Base-by-base conservation (phyloP, 1,140 invertebrate species). In the Cydia amplana region DNA sequence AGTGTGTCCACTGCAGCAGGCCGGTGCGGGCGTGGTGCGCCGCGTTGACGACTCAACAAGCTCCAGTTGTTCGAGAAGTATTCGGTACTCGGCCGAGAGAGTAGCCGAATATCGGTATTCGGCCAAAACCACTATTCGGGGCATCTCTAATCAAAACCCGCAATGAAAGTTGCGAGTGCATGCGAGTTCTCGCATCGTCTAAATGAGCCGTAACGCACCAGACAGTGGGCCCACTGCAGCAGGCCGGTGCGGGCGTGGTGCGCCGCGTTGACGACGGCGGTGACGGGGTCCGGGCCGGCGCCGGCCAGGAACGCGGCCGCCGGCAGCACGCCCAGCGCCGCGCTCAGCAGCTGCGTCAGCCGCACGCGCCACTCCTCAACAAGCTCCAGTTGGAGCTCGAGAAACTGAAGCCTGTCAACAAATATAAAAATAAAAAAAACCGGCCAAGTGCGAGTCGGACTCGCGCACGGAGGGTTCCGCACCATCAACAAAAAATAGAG, bases 301-400 rank as follows among this genome's bases (percentile, higher is more conserved):
- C 93, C 87, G 1, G 83, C 67, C 12, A 89, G 78, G 82, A 88
- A 88, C 36, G 85, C 79, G 16, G 85, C 85, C 6, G 79, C 60
- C 0, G 72, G 74, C 36, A 87, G 77, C 3, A 75, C 77, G 10
- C 79, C 82, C 23, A 87, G 76, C 5, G 90, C 88, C 1, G 92
- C 93, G n/a, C 82, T 86, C 64, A 94, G 84, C 43, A 95, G 77
- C 88, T 98, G 97, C 12, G 97, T 94, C 14, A 98, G 92, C 77
- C 97, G 94, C 16, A 97, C 94, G 25, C 97, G 94, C 90, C 97
- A 97, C 85, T 99, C 98, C 84, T 99, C 98, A 60, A 99, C 94
- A 14, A 99, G 87, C 83, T 98, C 97, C 20, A 98, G 88, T 88
- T 99, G 97, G 7, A 99, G 89, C 51, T 97, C 96, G 2, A 98